Evolutionary conservation across 2,888 invertebrate genomes (phyloP).

Genomic region (Sericinus montela): DNA sequence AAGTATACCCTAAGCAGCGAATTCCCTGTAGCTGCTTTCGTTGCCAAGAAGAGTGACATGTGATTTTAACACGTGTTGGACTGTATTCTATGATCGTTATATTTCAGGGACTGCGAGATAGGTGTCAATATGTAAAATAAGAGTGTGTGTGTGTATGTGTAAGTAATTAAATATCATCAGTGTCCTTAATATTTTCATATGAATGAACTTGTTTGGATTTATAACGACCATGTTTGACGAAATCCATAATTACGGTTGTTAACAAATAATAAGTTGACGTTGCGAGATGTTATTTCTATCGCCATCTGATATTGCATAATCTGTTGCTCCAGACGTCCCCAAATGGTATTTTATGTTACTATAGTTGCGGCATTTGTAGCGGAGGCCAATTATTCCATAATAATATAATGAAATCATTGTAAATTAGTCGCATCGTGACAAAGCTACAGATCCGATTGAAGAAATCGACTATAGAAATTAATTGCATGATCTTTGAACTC

Average conservation of each 20-base stretch:
- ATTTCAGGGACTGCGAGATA: no score
- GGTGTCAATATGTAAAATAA: no score
- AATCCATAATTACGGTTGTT: conserved; percentile 62
- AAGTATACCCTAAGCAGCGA: no score
- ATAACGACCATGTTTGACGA: conserved; percentile 58
- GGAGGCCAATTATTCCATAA: conserved; percentile 55
- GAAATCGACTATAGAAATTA: conserved; percentile 62
- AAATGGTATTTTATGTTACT: conserved; percentile 43
- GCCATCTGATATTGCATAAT: conserved; percentile 53
- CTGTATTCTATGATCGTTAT: neutral
- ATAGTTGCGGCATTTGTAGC: conserved; percentile 43
- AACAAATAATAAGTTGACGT: conserved; percentile 60
- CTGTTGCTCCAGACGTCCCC: conserved; percentile 47
- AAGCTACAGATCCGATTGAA: conserved; percentile 50
- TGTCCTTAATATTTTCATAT: conserved; percentile 39
- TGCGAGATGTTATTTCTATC: conserved; percentile 58
- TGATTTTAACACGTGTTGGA: neutral
- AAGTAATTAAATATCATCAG: neutral
- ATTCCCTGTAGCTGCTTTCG: no score
- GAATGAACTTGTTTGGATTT: conserved; percentile 42
- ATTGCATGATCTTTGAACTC: conserved; percentile 68
- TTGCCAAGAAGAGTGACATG: no score
- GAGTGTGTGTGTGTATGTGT: no score
- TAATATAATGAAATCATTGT: conserved; percentile 50
- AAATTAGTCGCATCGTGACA: conserved; percentile 69